phyloP scores from a whole-genome alignment of 2,113 vertebrate genomes.

The Pterocles burchelli region DNA sequence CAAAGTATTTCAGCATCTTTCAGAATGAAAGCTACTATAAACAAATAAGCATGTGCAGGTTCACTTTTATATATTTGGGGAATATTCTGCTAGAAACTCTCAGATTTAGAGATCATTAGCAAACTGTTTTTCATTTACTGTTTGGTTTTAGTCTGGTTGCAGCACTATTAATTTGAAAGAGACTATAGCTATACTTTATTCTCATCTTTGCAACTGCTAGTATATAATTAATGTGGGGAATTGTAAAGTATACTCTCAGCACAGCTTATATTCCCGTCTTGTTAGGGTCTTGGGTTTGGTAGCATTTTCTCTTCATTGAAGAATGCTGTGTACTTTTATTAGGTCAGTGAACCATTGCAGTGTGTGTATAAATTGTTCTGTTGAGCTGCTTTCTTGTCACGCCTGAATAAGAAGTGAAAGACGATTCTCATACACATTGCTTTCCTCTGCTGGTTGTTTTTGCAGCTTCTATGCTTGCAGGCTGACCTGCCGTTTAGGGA shows the following conservation, averaged over 20 bases:
- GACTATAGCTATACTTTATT: neutral
- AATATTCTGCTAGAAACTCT: neutral
- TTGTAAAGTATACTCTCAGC: neutral
- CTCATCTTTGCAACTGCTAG: slow-evolving; percentile 8
- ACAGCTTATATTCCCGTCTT: slow-evolving; percentile 24
- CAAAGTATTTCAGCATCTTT: neutral
- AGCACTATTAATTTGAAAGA: neutral
- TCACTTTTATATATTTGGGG: neutral
- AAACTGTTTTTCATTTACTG: neutral
- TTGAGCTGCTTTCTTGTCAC: slow-evolving; percentile 25
- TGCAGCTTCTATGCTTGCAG: slow-evolving; percentile 2
- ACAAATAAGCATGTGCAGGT: neutral
- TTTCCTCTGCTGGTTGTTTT: slow-evolving; percentile 47
- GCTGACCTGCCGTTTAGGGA: slow-evolving; percentile 24
- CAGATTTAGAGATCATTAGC: neutral
- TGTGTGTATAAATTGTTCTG: slow-evolving; percentile 14
- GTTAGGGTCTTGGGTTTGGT: neutral
- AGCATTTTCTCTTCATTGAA: slow-evolving; percentile 39
- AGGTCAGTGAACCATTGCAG: slow-evolving; percentile 40
- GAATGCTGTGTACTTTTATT: slow-evolving; percentile 35
- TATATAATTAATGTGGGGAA: slow-evolving; percentile 32
- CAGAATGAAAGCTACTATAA: neutral
- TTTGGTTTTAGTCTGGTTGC: neutral
- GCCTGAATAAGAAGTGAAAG: neutral
- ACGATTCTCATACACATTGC: neutral